A percentile compares a stretch with the other conserved stretches of the same genome.
Evolutionary conservation across 2,113 vertebrate species (phyloP).

Genomic region (Chamaetylas fuelleborni): DNA sequence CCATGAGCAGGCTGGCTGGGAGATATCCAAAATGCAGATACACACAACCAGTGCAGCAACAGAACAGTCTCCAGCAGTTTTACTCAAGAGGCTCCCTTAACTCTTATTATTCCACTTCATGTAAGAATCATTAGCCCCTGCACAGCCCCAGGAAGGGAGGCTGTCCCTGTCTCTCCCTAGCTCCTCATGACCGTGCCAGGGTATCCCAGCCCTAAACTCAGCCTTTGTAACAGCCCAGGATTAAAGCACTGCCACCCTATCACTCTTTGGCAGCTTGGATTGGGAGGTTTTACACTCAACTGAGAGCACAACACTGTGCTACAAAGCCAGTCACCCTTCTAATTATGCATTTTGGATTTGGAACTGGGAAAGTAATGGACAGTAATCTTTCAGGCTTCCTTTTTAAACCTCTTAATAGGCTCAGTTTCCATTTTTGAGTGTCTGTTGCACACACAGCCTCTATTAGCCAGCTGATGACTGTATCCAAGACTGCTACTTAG

Average conservation of each 20-base stretch:
- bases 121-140: not conserved
- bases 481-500: not conserved
- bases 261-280: not conserved
- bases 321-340: not conserved
- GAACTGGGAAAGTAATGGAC: not conserved
- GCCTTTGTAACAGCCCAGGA: not conserved
- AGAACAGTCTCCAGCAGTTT: not conserved
- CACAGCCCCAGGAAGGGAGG: not conserved
- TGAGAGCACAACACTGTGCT: not conserved
- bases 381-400: constrained; percentile 1
- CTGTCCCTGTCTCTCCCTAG: not conserved
- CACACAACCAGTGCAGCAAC: not conserved
- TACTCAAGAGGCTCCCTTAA: not conserved
- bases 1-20: not conserved
- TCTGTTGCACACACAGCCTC: not conserved
- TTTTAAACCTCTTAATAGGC: not conserved
- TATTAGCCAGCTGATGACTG: not conserved
- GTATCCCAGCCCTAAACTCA: not conserved
- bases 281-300: not conserved
- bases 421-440: not conserved
- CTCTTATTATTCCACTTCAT: not conserved
- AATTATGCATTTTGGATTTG: not conserved
- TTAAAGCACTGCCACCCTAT: not conserved
- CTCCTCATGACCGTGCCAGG: not conserved
- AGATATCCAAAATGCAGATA: not conserved